Conservation (phyloP, 2,888 invertebrate genomes). For the Cistogaster globosa region DNA sequence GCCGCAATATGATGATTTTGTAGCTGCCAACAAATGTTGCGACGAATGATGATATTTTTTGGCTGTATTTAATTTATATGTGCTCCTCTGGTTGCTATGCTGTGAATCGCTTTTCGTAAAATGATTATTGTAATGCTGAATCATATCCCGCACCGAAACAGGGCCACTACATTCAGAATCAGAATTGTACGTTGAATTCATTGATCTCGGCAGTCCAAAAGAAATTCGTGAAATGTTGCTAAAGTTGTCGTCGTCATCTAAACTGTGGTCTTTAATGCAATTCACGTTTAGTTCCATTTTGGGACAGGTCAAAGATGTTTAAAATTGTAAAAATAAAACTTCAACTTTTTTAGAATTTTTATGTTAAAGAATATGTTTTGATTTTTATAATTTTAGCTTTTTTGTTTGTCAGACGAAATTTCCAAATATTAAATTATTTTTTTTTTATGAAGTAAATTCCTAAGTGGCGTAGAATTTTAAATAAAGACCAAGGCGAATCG, state of each 20-base stretch:
- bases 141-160: constrained; percentile 80
- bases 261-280: constrained; percentile 30
- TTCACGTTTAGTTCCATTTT: constrained; percentile 38
- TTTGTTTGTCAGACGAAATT: constrained; percentile 28
- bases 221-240: constrained; percentile 71
- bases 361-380: constrained; percentile 1
- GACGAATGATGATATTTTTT: constrained; percentile 52
- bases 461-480: constrained; percentile 14
- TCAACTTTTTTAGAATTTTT: constrained; percentile 54
- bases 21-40: constrained; percentile 74
- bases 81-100: constrained; percentile 30
- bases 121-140: constrained; percentile 77
- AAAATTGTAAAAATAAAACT: neutral
- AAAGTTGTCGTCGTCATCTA: constrained; percentile 73
- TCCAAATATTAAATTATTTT: constrained; percentile 9
- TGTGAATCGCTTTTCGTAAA: constrained; percentile 3
- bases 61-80: constrained; percentile 55
- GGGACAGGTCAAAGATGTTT: neutral
- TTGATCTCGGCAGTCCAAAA: constrained; percentile 26
- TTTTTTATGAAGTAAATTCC: constrained; percentile 46
- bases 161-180: constrained; percentile 70
- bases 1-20: constrained; percentile 77
- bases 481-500: neutral
- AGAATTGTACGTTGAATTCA: constrained; percentile 51
- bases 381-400: constrained; percentile 13